Base-by-base conservation (phyloP, 2,797 vertebrate genomes). In the Pipistrellus kuhlii region DNA sequence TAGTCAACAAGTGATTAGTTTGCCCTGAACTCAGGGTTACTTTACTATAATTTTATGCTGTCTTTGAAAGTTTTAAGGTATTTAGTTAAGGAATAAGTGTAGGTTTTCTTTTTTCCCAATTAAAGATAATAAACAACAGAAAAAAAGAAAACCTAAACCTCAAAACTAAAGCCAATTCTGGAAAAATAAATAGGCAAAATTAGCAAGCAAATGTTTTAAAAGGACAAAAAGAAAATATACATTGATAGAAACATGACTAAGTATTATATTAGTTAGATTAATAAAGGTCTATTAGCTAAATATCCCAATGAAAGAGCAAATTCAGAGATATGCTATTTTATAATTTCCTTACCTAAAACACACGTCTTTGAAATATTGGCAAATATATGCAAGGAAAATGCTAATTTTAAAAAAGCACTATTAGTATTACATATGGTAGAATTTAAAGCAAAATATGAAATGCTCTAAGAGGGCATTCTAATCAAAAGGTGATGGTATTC, bases 31-130 rank as follows among this genome's bases (percentile, higher is more conserved):
- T 59, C 30, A 55, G 69, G 11, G 11, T 62, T 85, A 57, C 21
- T 72, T 94, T 93, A 80, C 57, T 71, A 55, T 27, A 62, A 38
- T 86, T 76, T 75, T 59, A 89, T 38, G 10, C 30, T 53, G 2
- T 73, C 23, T 91, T 73, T 88, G 64, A 32, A 94, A 94, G 57
- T 6, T 51, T 86, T 82, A 81, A 15, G 25, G 9, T 69, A 89
- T 20, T 89, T 84, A 55, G 25, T 23, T 55, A 55, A 77, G 21
- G 10, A 62, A 84, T 35, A 72, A 94, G 20, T 44, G 0, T 71
- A 35, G 1, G 6, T 15, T 81, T 72, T 95, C 25, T 94, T 76
- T 27, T 68, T 93, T 88, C 46, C 35, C 89, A 87, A 84, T 55
- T 76, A 84, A 85, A 83, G 25, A 17, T 55, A 89, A 69, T 62